Evolutionary conservation across 2,888 invertebrate species (phyloP), one percentile per base, ranked within the genome.

Genomic region (Thera obeliscata): DNA sequence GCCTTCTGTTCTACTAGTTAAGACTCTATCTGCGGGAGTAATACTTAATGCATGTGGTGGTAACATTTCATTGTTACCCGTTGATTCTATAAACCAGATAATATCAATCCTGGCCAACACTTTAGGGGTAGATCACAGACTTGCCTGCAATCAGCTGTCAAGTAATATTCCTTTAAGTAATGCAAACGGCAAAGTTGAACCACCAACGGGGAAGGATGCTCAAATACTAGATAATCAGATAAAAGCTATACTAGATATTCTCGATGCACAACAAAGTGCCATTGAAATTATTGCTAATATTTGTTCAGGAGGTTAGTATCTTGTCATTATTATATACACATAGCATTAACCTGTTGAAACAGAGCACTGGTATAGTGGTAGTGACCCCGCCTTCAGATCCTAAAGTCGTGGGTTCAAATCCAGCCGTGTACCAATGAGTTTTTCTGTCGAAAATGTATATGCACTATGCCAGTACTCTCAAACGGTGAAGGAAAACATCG

Each of bases 241-340:
- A 3, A 90, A 91, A 69, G 87, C 94, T 58, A 84, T 94, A 1
- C 89, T 89, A 69, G 91, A 94, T 75, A 87, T 96, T 68, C 79
- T 96, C n/a, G 94, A 95, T 72, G 95, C 96, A 0, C 96, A 96
- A 81, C 95, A 95, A 76, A 94, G 95, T 81, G 94, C 96, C 0
- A 87, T 96, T 55, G 96, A 97, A 88, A 95, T 96, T 70, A 86
- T 96, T 65, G 95, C 96, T 36, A 97, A 97, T 85, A 87, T 96
- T 61, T 96, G 96, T 79, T 95, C 95, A 46, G 95, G 96, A 81
- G 96, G 95, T 95, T 88, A 87, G 64, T 61, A 52, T 43, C 12
- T 33, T 4, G 2, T 41, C 41, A 41, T 5, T 41, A 41, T 41
- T 41, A 41, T 41, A 41, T 7, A 41, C 5, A 7, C 7, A 41